Conservation (phyloP, 2,113 vertebrate genomes). For the Gallinago media region DNA sequence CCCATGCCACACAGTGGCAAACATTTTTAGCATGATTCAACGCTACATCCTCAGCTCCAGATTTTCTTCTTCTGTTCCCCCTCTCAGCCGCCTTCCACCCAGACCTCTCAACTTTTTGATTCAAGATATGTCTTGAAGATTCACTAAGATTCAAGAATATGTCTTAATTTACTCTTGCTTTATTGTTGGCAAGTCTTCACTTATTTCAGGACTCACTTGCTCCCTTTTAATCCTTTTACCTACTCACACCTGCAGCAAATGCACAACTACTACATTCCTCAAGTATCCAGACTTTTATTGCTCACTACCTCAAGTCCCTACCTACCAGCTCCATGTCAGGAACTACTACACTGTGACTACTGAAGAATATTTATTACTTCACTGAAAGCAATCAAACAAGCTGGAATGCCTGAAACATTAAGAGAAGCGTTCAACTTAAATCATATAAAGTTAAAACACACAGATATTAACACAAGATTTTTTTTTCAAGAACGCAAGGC, state of each 20-base stretch:
- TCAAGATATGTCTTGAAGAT: too few relatives aligned
- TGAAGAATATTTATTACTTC: not conserved
- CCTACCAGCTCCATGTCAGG: not conserved
- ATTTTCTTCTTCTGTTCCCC: not conserved
- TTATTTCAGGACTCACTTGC: not conserved
- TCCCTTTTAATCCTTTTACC: not conserved
- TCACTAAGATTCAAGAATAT: not conserved
- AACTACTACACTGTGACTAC: not conserved
- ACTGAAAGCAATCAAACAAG: not conserved
- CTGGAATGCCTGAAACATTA: not conserved
- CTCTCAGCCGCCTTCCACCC: not conserved
- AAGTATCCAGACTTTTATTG: not conserved
- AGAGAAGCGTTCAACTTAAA: not conserved
- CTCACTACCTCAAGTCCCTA: not conserved
- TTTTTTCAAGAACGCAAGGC: not conserved
- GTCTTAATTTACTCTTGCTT: not conserved
- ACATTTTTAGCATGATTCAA: not conserved
- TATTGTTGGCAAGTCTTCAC: not conserved
- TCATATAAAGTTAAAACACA: not conserved
- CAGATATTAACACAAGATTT: not conserved
- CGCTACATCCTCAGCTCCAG: not conserved
- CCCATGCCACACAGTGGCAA: conserved; percentile 48
- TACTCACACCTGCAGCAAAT: not conserved
- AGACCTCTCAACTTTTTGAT: not conserved
- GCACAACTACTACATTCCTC: not conserved